Evolutionary conservation across 2,797 vertebrate genomes (phyloP), one percentile per base, ranked within the genome.

Genomic region (Spinus pinus): DNA sequence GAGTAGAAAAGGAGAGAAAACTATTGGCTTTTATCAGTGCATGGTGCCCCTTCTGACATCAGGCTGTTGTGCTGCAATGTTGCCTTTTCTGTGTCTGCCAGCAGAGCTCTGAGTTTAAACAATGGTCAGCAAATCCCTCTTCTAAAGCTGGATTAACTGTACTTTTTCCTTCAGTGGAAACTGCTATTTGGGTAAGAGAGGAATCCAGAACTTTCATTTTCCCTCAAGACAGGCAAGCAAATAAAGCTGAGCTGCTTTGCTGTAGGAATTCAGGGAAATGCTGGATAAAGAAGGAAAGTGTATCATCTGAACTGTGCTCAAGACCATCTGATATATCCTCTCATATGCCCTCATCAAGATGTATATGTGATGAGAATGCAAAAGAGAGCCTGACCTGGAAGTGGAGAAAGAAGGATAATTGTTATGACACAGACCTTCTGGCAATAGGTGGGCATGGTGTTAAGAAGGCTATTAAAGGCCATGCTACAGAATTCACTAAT

Each of bases 131-230:
- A 97, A 97, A 97, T 96, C 92, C 67, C 39, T 89, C 72, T 96
- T 94, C 90, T 96, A 94, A 97, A 90, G 84, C 86, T 86, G 85
- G 96, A 97, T 97, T 97, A 97, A 94, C 86, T 97, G 95, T 97
- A 92, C 96, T 95, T 95, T 95, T 95, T 94, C 91, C 94, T 95
- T 93, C 91, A 73, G 42, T 94, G 90, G 88, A 90, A 95, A 89
- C 79, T 84, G 88, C 66, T 94, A 20, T 95, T 97, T 96, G 88
- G 71, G 69, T 92, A 95, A 81, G 91, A 83, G 69, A 85, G 46
- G 82, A 94, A 81, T 95, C 87, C 31, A 86, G 37, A 88, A 95
- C 89, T 88, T 75, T 88, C 12, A 12, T 75, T 96, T 95, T 70
- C 62, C 70, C 41, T 94, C 46, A 94, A 93, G 91, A 92, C 61